These are phyloP conservation scores for Trachymyrmex cornetzi DNA, from an alignment of 1,140 invertebrate genomes.

Conservation along the genomic window DNA sequence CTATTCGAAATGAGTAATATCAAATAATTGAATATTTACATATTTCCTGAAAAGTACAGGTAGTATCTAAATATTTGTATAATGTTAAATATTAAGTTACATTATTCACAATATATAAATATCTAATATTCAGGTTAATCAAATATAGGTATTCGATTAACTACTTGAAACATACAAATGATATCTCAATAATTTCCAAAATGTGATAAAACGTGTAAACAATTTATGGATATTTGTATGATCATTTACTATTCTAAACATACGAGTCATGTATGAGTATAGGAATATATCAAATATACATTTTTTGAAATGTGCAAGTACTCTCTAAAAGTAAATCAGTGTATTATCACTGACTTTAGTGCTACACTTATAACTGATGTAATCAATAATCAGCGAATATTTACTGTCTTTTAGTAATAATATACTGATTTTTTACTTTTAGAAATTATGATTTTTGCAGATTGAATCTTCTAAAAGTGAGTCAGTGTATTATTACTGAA, in stretches of 20 bases:
- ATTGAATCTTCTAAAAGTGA: no score
- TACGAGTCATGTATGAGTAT: neutral
- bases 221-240: neutral
- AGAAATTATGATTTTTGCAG: no score
- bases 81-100: neutral
- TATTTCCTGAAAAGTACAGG: neutral
- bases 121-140: neutral
- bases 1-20: neutral
- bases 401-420: no score
- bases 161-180: neutral
- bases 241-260: neutral
- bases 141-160: neutral
- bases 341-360: no score
- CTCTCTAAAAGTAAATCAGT: no score
- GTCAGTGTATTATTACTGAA: no score
- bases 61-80: neutral
- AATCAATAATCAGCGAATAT: no score
- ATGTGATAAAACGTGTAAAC: neutral
- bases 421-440: no score
- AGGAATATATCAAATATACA: no score
- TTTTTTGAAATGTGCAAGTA: neutral
- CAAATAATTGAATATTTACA: neutral
- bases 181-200: neutral
- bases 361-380: no score
- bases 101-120: neutral